These are phyloP conservation scores for Meteorus sp. DNA, from an alignment of 1,140 invertebrate species.

Conservation along the genomic window DNA sequence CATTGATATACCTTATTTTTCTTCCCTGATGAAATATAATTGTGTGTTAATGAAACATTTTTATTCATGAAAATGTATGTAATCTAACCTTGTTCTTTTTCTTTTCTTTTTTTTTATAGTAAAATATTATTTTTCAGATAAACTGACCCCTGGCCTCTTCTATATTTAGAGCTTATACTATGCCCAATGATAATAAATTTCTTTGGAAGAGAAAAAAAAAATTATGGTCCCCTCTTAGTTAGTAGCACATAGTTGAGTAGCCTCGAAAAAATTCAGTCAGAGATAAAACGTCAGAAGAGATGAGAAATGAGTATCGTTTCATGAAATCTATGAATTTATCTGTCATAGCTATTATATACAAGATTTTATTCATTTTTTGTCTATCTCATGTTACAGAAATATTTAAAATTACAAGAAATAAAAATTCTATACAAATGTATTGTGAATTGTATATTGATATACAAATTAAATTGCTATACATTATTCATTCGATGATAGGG, in stretches of 20 bases:
- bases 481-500: neutral
- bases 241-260: too few relatives aligned
- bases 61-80: neutral
- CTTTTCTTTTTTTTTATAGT: too few relatives aligned
- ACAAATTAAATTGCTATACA: neutral
- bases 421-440: slow-evolving; percentile 11
- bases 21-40: too few relatives aligned
- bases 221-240: too few relatives aligned
- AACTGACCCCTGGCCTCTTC: slow-evolving; percentile 33
- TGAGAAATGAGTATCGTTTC: neutral
- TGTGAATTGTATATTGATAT: neutral
- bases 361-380: slow-evolving; percentile 21
- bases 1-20: neutral
- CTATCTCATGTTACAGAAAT: slow-evolving; percentile 27
- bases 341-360: slow-evolving; percentile 31
- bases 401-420: slow-evolving; percentile 23
- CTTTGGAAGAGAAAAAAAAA: too few relatives aligned
- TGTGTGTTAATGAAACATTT: neutral
- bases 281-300: too few relatives aligned
- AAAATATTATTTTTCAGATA: slow-evolving; percentile 24
- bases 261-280: too few relatives aligned
- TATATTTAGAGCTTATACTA: slow-evolving; percentile 34
- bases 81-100: too few relatives aligned
- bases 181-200: slow-evolving; percentile 8
- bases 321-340: slow-evolving; percentile 5